Percentiles rank a stretch among this genome's conserved stretches.
These are phyloP conservation scores for Perdita meconis DNA, from an alignment of 2,888 invertebrate genomes.

Conservation along the genomic window DNA sequence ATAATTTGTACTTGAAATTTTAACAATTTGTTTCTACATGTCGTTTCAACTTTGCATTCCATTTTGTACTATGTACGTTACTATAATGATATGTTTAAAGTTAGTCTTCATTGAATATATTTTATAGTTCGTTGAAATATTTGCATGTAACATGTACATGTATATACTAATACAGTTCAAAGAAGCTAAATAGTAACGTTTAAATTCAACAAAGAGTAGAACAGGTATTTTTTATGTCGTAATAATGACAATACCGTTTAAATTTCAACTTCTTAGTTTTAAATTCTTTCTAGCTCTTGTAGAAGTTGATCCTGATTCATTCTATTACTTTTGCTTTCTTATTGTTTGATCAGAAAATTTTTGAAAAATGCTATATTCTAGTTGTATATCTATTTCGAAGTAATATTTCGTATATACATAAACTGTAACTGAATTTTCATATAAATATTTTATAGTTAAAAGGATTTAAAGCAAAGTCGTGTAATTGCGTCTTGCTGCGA, in stretches of 20 bases:
- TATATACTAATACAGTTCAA: constrained; percentile 52
- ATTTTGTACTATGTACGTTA: constrained; percentile 50
- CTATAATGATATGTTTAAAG: constrained; percentile 47
- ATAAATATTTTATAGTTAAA: constrained; percentile 21
- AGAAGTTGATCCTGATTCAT: constrained; percentile 25
- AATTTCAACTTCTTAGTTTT: constrained; percentile 17
- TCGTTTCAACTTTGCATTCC: constrained; percentile 56
- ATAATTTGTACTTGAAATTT: constrained; percentile 40
- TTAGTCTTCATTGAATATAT: constrained; percentile 49
- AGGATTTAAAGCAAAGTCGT: constrained; percentile 24
- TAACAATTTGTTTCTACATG: constrained; percentile 38
- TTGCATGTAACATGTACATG: constrained; percentile 66
- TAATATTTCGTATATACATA: constrained; percentile 14
- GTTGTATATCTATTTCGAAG: constrained; percentile 1
- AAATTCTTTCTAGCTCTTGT: constrained; percentile 26
- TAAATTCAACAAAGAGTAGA: constrained; percentile 44
- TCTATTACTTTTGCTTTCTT: constrained; percentile 6
- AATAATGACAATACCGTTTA: constrained; percentile 24
- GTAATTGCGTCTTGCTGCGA: constrained; percentile 24
- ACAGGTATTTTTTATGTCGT: constrained; percentile 33
- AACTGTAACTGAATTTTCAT: constrained; percentile 24
- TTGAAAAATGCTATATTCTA: constrained; percentile 11
- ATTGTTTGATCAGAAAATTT: constrained; percentile 19
- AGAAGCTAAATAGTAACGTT: constrained; percentile 30
- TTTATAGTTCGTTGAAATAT: constrained; percentile 48